Evolutionary conservation across 2,113 vertebrate species (phyloP).

Genomic region (Epinephelus lanceolatus): DNA sequence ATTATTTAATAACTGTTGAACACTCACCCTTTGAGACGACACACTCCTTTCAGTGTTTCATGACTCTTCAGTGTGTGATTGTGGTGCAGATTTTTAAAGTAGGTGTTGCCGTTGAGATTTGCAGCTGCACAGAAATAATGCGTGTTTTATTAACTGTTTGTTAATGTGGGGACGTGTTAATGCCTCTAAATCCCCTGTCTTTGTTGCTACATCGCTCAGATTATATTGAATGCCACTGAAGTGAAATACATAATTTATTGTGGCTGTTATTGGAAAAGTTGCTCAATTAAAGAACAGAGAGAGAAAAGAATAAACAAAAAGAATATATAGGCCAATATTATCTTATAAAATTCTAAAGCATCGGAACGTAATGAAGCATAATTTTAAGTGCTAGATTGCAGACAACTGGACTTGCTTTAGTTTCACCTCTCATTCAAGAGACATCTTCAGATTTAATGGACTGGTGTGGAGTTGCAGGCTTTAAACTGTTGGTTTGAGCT

Average conservation of each 20-base stretch:
- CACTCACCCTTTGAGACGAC: conserved; percentile 19
- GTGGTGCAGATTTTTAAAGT: not conserved
- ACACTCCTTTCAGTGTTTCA: conserved; percentile 10
- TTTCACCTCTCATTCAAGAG: no score
- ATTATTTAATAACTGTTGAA: conserved; percentile 3
- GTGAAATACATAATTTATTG: not conserved
- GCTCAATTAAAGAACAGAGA: not conserved
- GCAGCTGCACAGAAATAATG: not conserved
- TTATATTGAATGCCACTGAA: conserved; percentile 16
- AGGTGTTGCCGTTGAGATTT: conserved; percentile 7
- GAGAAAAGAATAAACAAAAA: conserved; percentile 1
- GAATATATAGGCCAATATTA: not conserved
- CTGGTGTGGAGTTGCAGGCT: no score
- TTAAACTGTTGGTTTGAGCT: no score
- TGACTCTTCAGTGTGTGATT: conserved; percentile 25
- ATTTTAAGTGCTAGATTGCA: no score
- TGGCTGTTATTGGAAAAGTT: conserved; percentile 16
- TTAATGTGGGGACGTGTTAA: conserved; percentile 3
- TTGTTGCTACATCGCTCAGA: conserved; percentile 9
- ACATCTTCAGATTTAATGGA: no score
- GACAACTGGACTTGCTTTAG: no score
- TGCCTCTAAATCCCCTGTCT: conserved; percentile 25
- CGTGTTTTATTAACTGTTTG: conserved; percentile 13
- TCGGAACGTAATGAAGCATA: no score
- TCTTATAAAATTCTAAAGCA: not conserved